These are phyloP conservation scores for Morelia viridis DNA, from an alignment of 2,797 vertebrate species.

Conservation along the genomic window DNA sequence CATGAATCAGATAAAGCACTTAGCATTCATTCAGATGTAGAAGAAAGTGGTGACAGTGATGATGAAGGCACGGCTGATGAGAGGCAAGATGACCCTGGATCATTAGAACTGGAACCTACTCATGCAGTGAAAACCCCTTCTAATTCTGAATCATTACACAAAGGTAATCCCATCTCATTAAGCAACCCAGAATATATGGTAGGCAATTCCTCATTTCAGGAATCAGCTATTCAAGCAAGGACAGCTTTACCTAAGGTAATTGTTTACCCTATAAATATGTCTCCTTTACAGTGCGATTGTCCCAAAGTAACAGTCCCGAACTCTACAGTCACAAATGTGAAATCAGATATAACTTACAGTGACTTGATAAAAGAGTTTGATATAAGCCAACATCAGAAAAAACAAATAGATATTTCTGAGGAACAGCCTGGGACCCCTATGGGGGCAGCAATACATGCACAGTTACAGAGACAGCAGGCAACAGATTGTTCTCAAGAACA, in stretches of 20 bases:
- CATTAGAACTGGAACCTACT: conserved; percentile 80
- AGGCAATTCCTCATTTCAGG: conserved; percentile 71
- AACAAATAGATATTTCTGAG: conserved; percentile 75
- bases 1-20: conserved; percentile 92
- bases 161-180: conserved; percentile 70
- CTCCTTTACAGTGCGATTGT: conserved; percentile 86
- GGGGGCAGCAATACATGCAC: conserved; percentile 81
- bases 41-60: conserved; percentile 94
- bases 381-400: conserved; percentile 75
- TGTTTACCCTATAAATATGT: conserved; percentile 89
- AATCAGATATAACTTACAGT: conserved; percentile 74
- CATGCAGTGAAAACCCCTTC: conserved; percentile 77
- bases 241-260: conserved; percentile 92
- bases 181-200: conserved; percentile 74
- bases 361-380: conserved; percentile 84
- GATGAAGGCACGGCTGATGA: conserved; percentile 87
- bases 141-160: conserved; percentile 74
- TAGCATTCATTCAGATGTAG: conserved; percentile 88
- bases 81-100: conserved; percentile 70
- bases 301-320: conserved; percentile 82
- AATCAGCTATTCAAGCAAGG: conserved; percentile 80
- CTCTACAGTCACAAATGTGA: conserved; percentile 74
- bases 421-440: conserved; percentile 80
- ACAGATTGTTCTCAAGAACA: conserved; percentile 93
- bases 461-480: conserved; percentile 95